Evolutionary conservation across 1,140 invertebrate genomes (phyloP).

Genomic region (Phortica variegata): DNA sequence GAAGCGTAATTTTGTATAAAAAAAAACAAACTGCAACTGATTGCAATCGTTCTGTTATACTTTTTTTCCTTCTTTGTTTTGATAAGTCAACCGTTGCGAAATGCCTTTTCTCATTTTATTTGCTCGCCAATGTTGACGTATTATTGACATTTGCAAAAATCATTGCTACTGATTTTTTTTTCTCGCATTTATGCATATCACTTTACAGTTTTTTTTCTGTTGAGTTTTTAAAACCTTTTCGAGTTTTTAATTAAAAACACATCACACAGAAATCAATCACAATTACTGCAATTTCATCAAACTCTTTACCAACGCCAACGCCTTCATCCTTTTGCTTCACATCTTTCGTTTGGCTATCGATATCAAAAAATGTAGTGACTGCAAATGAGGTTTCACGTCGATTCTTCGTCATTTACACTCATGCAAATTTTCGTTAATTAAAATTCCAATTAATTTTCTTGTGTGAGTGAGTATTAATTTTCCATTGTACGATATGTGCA

Average conservation of each 20-base stretch:
- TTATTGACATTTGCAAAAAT: constrained; percentile 1
- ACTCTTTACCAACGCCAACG: background rate
- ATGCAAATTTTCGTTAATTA: background rate
- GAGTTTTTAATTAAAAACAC: constrained; percentile 46
- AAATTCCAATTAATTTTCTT: constrained; percentile 5
- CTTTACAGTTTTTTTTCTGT: background rate
- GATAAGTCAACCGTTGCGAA: too few species aligned
- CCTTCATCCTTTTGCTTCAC: background rate
- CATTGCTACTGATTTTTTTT: too few species aligned
- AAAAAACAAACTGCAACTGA: constrained; percentile 8
- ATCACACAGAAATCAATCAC: constrained; percentile 49
- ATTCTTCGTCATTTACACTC: too few species aligned
- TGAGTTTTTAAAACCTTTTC: constrained; percentile 37
- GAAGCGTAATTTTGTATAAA: constrained; percentile 31
- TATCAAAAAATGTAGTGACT: background rate
- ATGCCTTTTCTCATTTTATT: too few species aligned
- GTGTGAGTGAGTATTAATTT: constrained; percentile 14
- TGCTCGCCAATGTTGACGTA: background rate
- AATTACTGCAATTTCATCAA: constrained; percentile 31
- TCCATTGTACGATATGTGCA: constrained; percentile 3
- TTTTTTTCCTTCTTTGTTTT: too few species aligned
- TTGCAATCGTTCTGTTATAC: constrained; percentile 20
- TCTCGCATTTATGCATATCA: background rate
- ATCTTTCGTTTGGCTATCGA: background rate
- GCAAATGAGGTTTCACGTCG: background rate